phyloP scores from a whole-genome alignment of 2,888 invertebrate species.

The Philaethria dido region DNA sequence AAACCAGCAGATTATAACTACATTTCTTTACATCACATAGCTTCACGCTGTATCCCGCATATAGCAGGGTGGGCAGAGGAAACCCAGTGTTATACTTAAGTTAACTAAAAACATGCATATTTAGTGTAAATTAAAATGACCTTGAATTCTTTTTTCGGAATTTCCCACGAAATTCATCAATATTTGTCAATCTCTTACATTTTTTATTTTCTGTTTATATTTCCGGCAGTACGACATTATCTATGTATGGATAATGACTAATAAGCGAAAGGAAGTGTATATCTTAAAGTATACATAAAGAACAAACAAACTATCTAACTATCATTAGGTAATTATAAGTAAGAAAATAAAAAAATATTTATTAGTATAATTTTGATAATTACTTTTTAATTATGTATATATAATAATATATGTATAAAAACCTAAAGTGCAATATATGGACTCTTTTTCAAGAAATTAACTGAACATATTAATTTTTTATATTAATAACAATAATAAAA shows the following conservation, averaged over 20 bases:
- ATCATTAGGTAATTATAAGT: background rate
- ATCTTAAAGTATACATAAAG: conserved; percentile 18
- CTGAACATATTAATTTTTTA: background rate
- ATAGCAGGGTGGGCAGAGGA: no score
- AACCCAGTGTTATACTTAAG: no score
- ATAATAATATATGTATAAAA: background rate
- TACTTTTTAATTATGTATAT: background rate
- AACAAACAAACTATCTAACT: background rate
- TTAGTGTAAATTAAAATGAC: background rate
- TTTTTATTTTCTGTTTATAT: conserved; percentile 18
- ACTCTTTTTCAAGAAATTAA: background rate
- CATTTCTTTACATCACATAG: no score
- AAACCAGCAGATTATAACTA: no score
- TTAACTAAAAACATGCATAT: no score
- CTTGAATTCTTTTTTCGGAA: background rate
- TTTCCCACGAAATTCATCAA: conserved; percentile 25
- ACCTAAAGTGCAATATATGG: background rate
- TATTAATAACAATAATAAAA: background rate
- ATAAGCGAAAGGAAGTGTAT: conserved; percentile 26
- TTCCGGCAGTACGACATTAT: conserved; percentile 23
- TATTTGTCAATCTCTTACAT: conserved; percentile 16
- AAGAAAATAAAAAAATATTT: background rate
- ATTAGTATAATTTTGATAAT: background rate
- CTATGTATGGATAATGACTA: conserved; percentile 11
- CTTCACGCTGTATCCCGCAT: no score